These are phyloP conservation scores for Diploscapter pachys DNA, from an alignment of 1,140 invertebrate species.

Conservation along the genomic window DNA sequence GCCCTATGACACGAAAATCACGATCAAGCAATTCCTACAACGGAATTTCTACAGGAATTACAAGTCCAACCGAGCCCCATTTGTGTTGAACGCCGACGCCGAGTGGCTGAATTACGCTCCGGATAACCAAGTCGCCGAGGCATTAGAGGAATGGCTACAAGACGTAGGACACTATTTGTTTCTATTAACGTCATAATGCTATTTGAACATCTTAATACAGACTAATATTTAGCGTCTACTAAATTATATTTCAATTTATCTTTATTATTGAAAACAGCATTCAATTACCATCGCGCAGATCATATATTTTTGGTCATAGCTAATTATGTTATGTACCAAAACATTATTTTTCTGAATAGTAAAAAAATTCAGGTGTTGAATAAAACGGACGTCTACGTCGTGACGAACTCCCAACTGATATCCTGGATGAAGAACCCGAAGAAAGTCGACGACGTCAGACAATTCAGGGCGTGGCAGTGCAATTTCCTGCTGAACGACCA, in stretches of 20 bases:
- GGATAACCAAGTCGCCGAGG: conserved; percentile 38
- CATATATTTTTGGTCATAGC: no score
- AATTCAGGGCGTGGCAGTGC: conserved; percentile 44
- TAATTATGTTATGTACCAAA: no score
- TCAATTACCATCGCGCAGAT: no score
- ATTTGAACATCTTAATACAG: background rate
- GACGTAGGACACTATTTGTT: conserved; percentile 29
- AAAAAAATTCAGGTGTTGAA: conserved; percentile 40
- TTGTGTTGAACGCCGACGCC: conserved; percentile 41
- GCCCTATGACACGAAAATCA: conserved; percentile 33
- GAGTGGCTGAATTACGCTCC: conserved; percentile 44
- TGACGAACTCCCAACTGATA: conserved; percentile 45
- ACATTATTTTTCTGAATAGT: no score
- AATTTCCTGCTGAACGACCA: conserved; percentile 18
- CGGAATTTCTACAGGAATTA: conserved; percentile 45
- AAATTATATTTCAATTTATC: background rate
- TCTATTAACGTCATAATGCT: background rate
- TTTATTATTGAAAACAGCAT: no score
- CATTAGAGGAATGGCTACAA: conserved; percentile 43
- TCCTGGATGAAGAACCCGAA: conserved; percentile 50
- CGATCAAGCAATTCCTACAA: conserved; percentile 26
- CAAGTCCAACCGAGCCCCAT: conserved; percentile 46
- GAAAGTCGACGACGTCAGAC: conserved; percentile 36
- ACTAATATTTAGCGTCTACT: conserved; percentile 13
- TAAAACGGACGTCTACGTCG: conserved; percentile 46